Percentiles rank a stretch among this genome's conserved stretches.
These are phyloP conservation scores for Meda fulgida DNA, from an alignment of 2,797 vertebrate genomes.

Conservation along the genomic window DNA sequence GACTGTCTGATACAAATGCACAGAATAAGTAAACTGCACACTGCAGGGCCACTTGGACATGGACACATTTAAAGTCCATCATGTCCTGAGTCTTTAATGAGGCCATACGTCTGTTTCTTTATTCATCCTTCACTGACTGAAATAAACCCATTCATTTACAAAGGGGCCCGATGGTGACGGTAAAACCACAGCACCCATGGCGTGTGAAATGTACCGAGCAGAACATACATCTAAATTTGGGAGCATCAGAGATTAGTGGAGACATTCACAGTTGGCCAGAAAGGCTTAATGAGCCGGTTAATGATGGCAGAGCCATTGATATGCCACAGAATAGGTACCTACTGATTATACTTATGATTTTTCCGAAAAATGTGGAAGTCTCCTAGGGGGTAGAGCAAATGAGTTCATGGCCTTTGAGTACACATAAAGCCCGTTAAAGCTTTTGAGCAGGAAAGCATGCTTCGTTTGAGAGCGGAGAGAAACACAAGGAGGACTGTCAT, in stretches of 20 bases:
- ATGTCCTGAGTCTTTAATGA: slow-evolving; percentile 56
- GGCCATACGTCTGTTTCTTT: slow-evolving; percentile 23
- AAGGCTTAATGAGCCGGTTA: slow-evolving; percentile 61
- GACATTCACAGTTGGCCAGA: slow-evolving; percentile 57
- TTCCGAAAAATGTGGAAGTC: slow-evolving; percentile 45
- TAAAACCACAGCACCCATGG: slow-evolving; percentile 52
- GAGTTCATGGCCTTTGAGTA: slow-evolving; percentile 48
- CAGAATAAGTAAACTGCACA: background rate
- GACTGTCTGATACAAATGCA: background rate
- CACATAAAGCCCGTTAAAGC: slow-evolving; percentile 51
- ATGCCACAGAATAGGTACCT: slow-evolving; percentile 55
- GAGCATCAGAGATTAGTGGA: slow-evolving; percentile 52
- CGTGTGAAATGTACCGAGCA: slow-evolving; percentile 52
- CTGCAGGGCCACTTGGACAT: background rate
- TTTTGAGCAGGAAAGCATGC: slow-evolving; percentile 35
- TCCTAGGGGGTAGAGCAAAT: slow-evolving; percentile 44
- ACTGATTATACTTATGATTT: slow-evolving; percentile 64
- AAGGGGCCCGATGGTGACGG: slow-evolving; percentile 34
- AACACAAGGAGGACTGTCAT: slow-evolving; percentile 20
- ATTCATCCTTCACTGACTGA: slow-evolving; percentile 32
- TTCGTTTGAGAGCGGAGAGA: slow-evolving; percentile 29
- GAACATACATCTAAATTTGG: slow-evolving; percentile 64
- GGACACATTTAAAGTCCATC: slow-evolving; percentile 1
- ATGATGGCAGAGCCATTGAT: slow-evolving; percentile 60
- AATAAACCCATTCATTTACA: slow-evolving; percentile 44